Percentiles rank a stretch among this genome's conserved stretches.
phyloP scores from a whole-genome alignment of 2,797 vertebrate genomes.

The Synanceia verrucosa region DNA sequence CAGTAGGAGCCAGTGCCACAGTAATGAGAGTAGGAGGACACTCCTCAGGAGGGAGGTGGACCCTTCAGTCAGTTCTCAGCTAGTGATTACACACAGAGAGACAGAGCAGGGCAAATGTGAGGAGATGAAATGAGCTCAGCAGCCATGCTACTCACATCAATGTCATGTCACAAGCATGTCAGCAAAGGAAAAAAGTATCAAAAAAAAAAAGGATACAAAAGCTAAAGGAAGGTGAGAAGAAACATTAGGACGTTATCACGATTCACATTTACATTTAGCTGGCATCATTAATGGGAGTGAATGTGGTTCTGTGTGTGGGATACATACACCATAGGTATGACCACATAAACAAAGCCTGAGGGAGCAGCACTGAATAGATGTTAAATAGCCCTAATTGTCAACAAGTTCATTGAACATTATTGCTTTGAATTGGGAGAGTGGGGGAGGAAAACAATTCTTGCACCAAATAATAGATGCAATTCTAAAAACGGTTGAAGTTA shows the following conservation, averaged over 20 bases:
- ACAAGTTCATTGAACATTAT: conserved; percentile 58
- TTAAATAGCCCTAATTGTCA: conserved; percentile 31
- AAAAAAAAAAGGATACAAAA: background rate
- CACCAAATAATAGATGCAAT: conserved; percentile 46
- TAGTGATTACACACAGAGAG: conserved; percentile 61
- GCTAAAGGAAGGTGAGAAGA: background rate
- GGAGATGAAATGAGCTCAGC: conserved; percentile 48
- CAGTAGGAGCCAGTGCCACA: conserved; percentile 40
- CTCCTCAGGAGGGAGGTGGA: conserved; percentile 70
- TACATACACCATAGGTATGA: background rate
- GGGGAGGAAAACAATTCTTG: conserved; percentile 35
- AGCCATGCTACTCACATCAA: conserved; percentile 26
- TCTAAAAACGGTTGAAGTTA: conserved; percentile 44
- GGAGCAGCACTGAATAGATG: conserved; percentile 24
- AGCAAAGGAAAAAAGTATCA: background rate
- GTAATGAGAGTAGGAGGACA: conserved; percentile 80
- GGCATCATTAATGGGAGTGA: background rate
- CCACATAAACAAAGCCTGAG: conserved; percentile 33
- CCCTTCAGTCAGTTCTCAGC: conserved; percentile 71
- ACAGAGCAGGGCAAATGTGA: conserved; percentile 45
- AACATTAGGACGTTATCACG: background rate
- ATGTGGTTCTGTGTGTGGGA: background rate
- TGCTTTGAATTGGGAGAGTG: conserved; percentile 32
- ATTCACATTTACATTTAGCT: conserved; percentile 12
- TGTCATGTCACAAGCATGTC: conserved; percentile 16